phyloP scores from a whole-genome alignment of 35 echinoderm and acorn worm genomes.

The Stichopus chloronotus region DNA sequence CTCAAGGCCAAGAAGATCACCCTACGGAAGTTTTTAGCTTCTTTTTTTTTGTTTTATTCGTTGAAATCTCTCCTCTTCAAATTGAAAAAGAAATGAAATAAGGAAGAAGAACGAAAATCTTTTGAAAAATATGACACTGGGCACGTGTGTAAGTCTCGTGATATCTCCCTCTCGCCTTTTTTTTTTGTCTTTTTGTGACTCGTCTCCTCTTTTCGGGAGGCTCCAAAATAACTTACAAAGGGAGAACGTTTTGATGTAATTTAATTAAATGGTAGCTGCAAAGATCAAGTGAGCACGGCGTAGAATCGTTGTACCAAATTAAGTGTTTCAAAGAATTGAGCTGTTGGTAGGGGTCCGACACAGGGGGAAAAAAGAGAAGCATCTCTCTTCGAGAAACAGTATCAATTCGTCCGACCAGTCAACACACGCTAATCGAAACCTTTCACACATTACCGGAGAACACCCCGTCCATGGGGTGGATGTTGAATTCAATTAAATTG shows the following conservation, averaged over 20 bases:
- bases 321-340: not conserved
- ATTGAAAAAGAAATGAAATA: not conserved
- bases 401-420: not conserved
- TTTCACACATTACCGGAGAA: not conserved
- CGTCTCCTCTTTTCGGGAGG: not conserved
- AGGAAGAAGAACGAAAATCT: not conserved
- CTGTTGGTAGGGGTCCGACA: not conserved
- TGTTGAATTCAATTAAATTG: not conserved
- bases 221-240: not conserved
- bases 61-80: not conserved
- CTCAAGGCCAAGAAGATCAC: constrained; percentile 34
- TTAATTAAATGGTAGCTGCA: constrained; percentile 1
- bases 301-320: not conserved
- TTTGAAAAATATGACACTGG: not conserved
- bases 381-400: not conserved
- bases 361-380: not conserved
- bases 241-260: not conserved
- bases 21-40: constrained; percentile 15
- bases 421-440: not conserved
- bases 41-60: constrained; percentile 1
- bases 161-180: not conserved
- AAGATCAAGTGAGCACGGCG: not conserved
- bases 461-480: not conserved
- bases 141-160: constrained; percentile 1
- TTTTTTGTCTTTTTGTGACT: not conserved